Evolutionary conservation across 2,888 invertebrate species (phyloP), one percentile per base, ranked within the genome.

Genomic region (Andrena marginata): DNA sequence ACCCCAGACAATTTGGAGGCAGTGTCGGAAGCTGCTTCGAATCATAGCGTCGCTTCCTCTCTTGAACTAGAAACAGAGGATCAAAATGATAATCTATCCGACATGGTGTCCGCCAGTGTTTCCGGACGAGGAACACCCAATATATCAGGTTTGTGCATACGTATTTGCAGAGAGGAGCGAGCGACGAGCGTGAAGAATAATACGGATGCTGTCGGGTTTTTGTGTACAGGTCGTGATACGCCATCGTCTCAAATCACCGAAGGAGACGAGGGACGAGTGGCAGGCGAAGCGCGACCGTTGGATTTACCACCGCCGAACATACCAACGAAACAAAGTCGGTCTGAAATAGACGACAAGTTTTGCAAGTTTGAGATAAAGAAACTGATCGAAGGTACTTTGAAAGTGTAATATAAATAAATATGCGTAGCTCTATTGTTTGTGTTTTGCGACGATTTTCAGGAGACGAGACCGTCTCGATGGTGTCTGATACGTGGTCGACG

Each of bases 401-500:
- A 23, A 56, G 10, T 49, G 0, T 8, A 59, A 80, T 3, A 1
- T 48, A 13, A 13, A 16, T 20, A 7, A n/a, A 1, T 23, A 29
- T 16, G 16, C 2, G 33, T 7, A 1, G 23, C 16, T 42, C 42
- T 16, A 42, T 42, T 42, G 16, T 42, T 16, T 1, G 16, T 16
- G 16, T 42, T 16, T 16, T 16, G 5, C 13, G 42, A 42, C 16
- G 16, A 5, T 68, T 71, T 71, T 16, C 60, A 93, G 98, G 97
- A 1, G 99, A 99, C 94, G 99, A 99, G 94, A 99, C 99, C 0
- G 97, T 99, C 89, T 99, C 99, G 51, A 97, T 99, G 91, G 99
- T 99, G 89, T 99, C 99, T 64, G 99, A 99, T 94, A 99, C 99
- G 0, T 99, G 99, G 99, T 99, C 99, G 88, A 99, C 99, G 0